These are phyloP conservation scores for Acleris cristana DNA, from an alignment of 2,888 invertebrate species.

Conservation along the genomic window DNA sequence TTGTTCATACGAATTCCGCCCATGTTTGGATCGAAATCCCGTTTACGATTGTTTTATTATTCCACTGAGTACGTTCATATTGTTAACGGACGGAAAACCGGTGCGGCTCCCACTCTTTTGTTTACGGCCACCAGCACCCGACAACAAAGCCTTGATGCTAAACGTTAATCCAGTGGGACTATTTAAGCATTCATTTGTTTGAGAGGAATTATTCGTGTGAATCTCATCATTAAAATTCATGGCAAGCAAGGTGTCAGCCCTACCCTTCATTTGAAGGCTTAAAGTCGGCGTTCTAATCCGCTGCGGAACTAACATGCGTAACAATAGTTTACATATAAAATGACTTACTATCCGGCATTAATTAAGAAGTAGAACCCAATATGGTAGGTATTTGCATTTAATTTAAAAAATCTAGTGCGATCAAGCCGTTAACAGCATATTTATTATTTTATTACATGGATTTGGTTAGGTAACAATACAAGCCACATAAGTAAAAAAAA, in stretches of 20 bases:
- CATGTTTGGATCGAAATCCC: not conserved
- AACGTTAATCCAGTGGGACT: conserved; percentile 56
- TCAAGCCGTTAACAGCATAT: too few species aligned
- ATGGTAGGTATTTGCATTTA: too few species aligned
- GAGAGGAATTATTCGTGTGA: conserved; percentile 58
- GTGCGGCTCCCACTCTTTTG: conserved; percentile 41
- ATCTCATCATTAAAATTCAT: conserved; percentile 64
- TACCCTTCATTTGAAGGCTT: conserved; percentile 58
- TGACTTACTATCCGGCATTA: not conserved
- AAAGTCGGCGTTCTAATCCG: conserved; percentile 46
- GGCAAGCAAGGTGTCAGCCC: conserved; percentile 51
- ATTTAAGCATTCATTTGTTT: conserved; percentile 57
- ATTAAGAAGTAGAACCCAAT: too few species aligned
- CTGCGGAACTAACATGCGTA: conserved; percentile 10
- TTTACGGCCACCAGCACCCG: conserved; percentile 43
- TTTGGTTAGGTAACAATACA: too few species aligned
- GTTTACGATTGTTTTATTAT: conserved; percentile 17
- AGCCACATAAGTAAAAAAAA: too few species aligned
- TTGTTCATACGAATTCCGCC: too few species aligned
- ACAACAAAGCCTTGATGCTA: conserved; percentile 56
- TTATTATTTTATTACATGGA: too few species aligned
- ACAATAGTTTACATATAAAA: not conserved
- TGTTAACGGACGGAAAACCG: conserved; percentile 13
- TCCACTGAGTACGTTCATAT: conserved; percentile 25
- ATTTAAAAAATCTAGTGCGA: too few species aligned